Conservation (phyloP, 1,140 invertebrate species). For the Leptinotarsa undecemlineata region DNA sequence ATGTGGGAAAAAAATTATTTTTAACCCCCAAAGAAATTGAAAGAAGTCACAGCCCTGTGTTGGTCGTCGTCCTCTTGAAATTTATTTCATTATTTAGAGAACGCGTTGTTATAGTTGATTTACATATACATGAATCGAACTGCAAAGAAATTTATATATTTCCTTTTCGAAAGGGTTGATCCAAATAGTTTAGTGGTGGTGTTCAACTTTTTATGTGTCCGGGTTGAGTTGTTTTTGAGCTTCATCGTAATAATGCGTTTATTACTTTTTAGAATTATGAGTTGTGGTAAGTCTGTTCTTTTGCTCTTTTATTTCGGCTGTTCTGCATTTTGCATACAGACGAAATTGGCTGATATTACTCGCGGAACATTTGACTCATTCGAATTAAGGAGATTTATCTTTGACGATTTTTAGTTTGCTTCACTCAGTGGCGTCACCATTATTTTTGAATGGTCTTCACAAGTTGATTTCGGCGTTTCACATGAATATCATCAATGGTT, state of each 20-base stretch:
- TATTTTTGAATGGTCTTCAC: too few relatives aligned
- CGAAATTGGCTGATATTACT: conserved; percentile 19
- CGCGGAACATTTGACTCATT: conserved; percentile 19
- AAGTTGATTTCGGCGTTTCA: too few relatives aligned
- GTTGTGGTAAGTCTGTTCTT: neutral
- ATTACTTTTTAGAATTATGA: conserved; percentile 21
- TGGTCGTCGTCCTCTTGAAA: conserved; percentile 14
- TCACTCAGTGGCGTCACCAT: neutral
- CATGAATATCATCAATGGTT: too few relatives aligned
- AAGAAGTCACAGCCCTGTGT: neutral
- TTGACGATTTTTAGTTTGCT: neutral
- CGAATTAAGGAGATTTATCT: conserved; percentile 2
- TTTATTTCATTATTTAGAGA: conserved; percentile 33
- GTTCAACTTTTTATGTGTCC: conserved; percentile 24
- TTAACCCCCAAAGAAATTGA: neutral
- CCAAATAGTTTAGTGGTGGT: conserved; percentile 33
- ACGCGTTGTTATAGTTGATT: conserved; percentile 31
- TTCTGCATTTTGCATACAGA: conserved; percentile 20
- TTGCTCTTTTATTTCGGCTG: conserved; percentile 18
- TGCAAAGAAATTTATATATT: conserved; percentile 35
- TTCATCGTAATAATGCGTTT: conserved; percentile 27
- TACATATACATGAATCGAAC: conserved; percentile 36
- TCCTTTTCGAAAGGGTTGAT: conserved; percentile 33
- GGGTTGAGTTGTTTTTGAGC: conserved; percentile 18
- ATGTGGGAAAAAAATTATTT: too few relatives aligned